phyloP scores from a whole-genome alignment of 1,140 invertebrate genomes.

The Dryas iulia region DNA sequence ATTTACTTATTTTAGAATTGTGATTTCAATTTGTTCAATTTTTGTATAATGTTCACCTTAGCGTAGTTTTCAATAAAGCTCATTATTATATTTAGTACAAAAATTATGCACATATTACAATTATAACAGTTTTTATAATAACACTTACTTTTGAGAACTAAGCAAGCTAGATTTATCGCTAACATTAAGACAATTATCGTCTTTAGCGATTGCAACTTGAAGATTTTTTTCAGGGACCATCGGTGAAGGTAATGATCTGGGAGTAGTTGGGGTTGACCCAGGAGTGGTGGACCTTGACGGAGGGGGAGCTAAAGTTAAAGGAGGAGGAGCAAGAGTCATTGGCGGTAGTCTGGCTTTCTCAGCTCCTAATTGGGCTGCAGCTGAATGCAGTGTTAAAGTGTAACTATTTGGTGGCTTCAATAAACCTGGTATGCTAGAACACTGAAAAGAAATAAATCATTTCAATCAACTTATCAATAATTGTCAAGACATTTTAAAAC shows the following conservation, averaged over 20 bases:
- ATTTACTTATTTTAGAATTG: too few relatives aligned
- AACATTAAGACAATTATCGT: constrained; percentile 67
- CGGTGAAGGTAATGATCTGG: constrained; percentile 63
- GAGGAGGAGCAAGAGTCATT: constrained; percentile 60
- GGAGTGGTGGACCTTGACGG: constrained; percentile 51
- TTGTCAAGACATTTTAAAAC: not conserved
- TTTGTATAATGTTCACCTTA: too few relatives aligned
- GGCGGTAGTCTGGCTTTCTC: constrained; percentile 70
- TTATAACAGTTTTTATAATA: not conserved
- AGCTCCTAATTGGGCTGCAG: constrained; percentile 65
- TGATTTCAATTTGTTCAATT: too few relatives aligned
- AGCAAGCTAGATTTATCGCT: constrained; percentile 75
- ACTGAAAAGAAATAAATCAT: constrained; percentile 58
- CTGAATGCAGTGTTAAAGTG: constrained; percentile 72
- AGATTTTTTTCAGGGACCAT: constrained; percentile 73
- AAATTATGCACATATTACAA: too few relatives aligned
- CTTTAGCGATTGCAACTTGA: constrained; percentile 69
- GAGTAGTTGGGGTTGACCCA: constrained; percentile 54
- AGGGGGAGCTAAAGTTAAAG: constrained; percentile 58
- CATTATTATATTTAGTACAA: too few relatives aligned
- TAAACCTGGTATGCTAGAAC: constrained; percentile 80
- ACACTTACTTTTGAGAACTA: constrained; percentile 73
- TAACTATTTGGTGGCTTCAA: constrained; percentile 82
- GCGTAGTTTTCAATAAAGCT: too few relatives aligned
- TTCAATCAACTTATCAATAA: not conserved